Evolutionary conservation across 2,797 vertebrate genomes (phyloP).

Genomic region (Propithecus deckenii): DNA sequence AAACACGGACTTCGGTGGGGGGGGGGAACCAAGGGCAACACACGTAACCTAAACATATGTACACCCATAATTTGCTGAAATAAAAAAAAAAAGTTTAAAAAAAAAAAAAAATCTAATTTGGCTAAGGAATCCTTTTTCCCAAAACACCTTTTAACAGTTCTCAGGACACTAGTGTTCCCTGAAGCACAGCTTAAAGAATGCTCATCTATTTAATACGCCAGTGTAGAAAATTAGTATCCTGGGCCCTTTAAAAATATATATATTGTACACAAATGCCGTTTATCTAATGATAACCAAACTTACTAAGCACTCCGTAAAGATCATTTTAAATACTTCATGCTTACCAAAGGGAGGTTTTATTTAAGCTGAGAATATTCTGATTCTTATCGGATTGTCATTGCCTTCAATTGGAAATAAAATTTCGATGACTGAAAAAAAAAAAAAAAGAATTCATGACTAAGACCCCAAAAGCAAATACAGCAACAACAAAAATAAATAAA

Average conservation of each 20-base stretch:
- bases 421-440: neutral
- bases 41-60: too few relatives aligned
- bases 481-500: neutral
- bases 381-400: neutral
- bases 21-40: too few relatives aligned
- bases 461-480: neutral
- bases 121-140: slow-evolving; percentile 4
- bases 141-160: slow-evolving; percentile 48
- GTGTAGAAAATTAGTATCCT: neutral
- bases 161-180: slow-evolving; percentile 31
- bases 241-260: neutral
- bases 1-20: too few relatives aligned
- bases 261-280: neutral
- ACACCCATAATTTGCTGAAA: too few relatives aligned
- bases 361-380: neutral
- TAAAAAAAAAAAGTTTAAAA: too few relatives aligned
- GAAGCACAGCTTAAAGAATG: slow-evolving; percentile 41
- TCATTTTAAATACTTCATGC: neutral
- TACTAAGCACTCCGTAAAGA: neutral
- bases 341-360: neutral
- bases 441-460: neutral
- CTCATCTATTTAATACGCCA: slow-evolving; percentile 7
- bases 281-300: slow-evolving; percentile 18
- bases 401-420: neutral
- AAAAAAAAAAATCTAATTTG: slow-evolving; percentile 38